These are phyloP conservation scores for Lepus europaeus DNA, from an alignment of 2,113 vertebrate genomes.

Conservation along the genomic window DNA sequence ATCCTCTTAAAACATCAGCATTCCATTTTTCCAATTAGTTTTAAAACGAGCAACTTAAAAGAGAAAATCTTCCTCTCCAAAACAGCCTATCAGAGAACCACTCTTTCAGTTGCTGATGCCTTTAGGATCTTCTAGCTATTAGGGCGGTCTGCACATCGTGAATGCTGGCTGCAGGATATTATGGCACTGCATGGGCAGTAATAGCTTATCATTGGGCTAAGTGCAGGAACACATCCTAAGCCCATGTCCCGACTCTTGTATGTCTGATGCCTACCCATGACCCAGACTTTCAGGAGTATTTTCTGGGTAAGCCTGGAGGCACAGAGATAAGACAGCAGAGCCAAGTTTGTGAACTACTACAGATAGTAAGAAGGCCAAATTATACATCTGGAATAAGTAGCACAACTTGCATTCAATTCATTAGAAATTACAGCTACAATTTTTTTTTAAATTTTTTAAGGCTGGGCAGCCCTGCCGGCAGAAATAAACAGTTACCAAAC, in stretches of 20 bases:
- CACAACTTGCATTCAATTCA: not conserved
- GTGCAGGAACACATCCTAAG: not conserved
- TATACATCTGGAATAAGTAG: not conserved
- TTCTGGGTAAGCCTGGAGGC: not conserved
- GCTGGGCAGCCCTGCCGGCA: not conserved
- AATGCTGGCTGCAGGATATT: not conserved
- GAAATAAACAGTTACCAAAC: not conserved
- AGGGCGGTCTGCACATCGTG: accelerated
- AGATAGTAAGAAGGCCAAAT: not conserved
- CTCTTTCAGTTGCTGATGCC: not conserved
- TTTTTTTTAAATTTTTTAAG: not conserved
- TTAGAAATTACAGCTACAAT: not conserved
- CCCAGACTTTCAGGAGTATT: not conserved
- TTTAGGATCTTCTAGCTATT: not conserved
- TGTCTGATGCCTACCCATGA: not conserved
- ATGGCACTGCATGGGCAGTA: not conserved
- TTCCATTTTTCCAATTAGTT: not conserved
- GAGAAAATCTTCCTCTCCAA: not conserved
- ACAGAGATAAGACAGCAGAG: not conserved
- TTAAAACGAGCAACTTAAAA: slow-evolving; percentile 33
- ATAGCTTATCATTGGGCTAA: not conserved
- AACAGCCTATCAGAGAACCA: not conserved
- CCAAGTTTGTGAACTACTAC: not conserved
- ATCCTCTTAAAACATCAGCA: slow-evolving; percentile 6
- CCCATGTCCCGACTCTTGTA: not conserved